A percentile compares a stretch with the other conserved stretches of the same genome.
phyloP scores from a whole-genome alignment of 1,140 invertebrate species.

The Drosophila burlai region DNA sequence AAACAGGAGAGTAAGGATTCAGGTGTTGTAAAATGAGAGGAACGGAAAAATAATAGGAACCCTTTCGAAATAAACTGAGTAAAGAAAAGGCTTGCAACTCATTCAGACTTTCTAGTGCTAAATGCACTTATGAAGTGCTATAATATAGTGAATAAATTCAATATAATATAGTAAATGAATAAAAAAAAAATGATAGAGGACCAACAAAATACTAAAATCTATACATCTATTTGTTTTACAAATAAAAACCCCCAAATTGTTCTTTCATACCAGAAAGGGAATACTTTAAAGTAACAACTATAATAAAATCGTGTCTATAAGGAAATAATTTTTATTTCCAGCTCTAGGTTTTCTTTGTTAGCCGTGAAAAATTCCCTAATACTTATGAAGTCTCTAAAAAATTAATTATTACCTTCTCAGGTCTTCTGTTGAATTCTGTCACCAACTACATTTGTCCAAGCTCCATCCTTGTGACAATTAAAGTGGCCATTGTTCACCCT shows the following conservation, averaged over 20 bases:
- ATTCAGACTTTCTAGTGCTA: too few relatives aligned
- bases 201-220: neutral
- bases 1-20: too few relatives aligned
- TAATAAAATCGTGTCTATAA: neutral
- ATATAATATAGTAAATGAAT: neutral
- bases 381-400: neutral
- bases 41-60: neutral
- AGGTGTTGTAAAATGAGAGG: too few relatives aligned
- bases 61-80: neutral
- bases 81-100: neutral
- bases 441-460: neutral
- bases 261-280: neutral
- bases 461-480: conserved; percentile 45
- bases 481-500: conserved; percentile 29
- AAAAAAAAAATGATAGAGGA: neutral
- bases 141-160: neutral
- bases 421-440: conserved; percentile 10
- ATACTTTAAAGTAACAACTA: neutral
- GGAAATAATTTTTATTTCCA: neutral
- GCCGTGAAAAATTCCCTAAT: too few relatives aligned
- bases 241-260: neutral
- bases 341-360: neutral
- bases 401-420: neutral
- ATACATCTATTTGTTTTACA: neutral
- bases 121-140: too few relatives aligned